Conservation (phyloP, 1,140 invertebrate genomes). For the Plectrocnemia conspersa region DNA sequence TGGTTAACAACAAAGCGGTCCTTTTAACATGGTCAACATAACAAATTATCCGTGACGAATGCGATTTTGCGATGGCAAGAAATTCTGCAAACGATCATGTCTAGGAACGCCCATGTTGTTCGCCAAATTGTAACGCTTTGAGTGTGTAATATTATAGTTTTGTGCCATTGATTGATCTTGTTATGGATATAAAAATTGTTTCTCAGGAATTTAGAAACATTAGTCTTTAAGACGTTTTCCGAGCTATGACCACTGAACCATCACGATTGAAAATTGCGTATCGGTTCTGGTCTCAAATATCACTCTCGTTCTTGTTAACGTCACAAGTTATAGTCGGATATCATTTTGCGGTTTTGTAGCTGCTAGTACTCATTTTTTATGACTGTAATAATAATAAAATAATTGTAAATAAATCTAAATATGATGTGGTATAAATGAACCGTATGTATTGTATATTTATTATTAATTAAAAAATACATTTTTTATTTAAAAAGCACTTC, state of each 20-base stretch:
- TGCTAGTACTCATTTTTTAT: no score
- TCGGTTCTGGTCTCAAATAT: constrained; percentile 21
- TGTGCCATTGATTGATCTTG: not conserved
- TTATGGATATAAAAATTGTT: not conserved
- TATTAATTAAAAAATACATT: no score
- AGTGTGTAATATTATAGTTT: not conserved
- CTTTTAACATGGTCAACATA: constrained; percentile 23
- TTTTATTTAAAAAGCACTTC: no score
- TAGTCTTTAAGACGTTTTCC: not conserved
- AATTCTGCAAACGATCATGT: constrained; percentile 16
- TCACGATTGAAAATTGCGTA: constrained; percentile 25
- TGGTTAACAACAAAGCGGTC: constrained; percentile 15
- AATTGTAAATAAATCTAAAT: no score
- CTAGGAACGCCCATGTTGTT: constrained; percentile 6
- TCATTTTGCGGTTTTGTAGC: constrained; percentile 23
- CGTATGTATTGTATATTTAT: no score
- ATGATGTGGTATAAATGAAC: no score
- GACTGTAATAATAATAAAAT: no score
- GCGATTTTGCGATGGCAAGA: constrained; percentile 12
- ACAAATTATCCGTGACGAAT: constrained; percentile 24
- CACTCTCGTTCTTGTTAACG: constrained; percentile 23
- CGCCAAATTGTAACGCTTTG: constrained; percentile 5
- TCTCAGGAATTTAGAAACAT: not conserved
- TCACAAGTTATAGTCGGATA: constrained; percentile 21
- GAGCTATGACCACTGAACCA: constrained; percentile 12